phyloP scores from a whole-genome alignment of 2,797 vertebrate species.

The Etheostoma nigrum region DNA sequence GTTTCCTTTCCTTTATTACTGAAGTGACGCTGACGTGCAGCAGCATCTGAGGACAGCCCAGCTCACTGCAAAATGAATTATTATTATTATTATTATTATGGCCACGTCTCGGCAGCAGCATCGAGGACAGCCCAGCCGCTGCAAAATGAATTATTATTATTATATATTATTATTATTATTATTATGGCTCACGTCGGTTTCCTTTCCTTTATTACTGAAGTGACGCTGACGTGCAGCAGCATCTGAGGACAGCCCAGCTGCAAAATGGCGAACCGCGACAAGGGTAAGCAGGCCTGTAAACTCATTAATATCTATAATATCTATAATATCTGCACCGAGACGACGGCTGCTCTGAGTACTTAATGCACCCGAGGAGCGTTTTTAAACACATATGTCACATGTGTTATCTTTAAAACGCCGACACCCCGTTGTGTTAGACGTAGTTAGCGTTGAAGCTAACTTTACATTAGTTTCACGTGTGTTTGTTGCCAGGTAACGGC shows the following conservation, averaged over 20 bases:
- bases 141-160: no score
- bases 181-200: no score
- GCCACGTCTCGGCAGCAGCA: no score
- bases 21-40: no score
- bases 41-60: no score
- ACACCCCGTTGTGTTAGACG: neutral
- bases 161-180: no score
- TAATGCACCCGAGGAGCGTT: accelerated
- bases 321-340: no score
- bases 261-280: slow-evolving; percentile 87
- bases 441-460: neutral
- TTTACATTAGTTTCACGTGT: slow-evolving; percentile 32
- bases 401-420: accelerated
- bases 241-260: slow-evolving; percentile 64
- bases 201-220: neutral
- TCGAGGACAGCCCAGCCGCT: no score
- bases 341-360: accelerated
- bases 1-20: no score
- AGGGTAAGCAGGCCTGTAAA: slow-evolving; percentile 75
- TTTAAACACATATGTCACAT: accelerated
- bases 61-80: no score
- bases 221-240: slow-evolving; percentile 55
- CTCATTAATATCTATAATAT: no score
- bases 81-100: no score
- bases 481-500: neutral